These are phyloP conservation scores for Listronotus bonariensis DNA, from an alignment of 1,140 invertebrate species.

Conservation along the genomic window DNA sequence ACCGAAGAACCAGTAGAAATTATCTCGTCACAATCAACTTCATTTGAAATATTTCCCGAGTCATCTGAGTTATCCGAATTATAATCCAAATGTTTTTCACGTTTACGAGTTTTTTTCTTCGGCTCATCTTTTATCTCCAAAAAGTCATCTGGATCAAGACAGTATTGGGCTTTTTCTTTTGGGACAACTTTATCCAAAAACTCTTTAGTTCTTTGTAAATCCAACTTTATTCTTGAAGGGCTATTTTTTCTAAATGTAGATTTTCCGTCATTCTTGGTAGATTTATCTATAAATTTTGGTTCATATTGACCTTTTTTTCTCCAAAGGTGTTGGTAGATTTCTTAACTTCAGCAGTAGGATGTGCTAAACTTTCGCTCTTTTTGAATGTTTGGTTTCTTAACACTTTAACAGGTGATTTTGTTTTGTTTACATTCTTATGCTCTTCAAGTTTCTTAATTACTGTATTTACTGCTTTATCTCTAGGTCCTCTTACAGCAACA, in stretches of 20 bases:
- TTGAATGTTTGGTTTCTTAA: conserved; percentile 28
- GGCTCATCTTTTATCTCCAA: conserved; percentile 13
- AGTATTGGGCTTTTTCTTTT: conserved; percentile 19
- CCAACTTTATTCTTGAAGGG: conserved; percentile 31
- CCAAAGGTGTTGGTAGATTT: conserved; percentile 11
- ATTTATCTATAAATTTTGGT: conserved; percentile 26
- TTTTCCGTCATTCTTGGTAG: conserved; percentile 10
- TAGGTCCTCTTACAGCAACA: conserved; percentile 24
- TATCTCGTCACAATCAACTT: conserved; percentile 54
- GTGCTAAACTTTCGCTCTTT: conserved; percentile 10
- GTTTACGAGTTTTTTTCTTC: conserved; percentile 3
- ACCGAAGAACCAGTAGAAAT: conserved; percentile 30
- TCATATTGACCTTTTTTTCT: conserved; percentile 23
- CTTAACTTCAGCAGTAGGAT: not conserved
- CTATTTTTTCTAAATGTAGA: conserved; percentile 10
- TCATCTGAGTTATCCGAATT: conserved; percentile 66
- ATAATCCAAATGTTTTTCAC: conserved; percentile 43
- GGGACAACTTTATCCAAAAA: conserved; percentile 26
- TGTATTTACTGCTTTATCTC: conserved; percentile 39
- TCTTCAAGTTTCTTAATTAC: conserved; percentile 37
- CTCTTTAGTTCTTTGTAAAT: conserved; percentile 27
- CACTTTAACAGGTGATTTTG: conserved; percentile 10
- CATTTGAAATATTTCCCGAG: conserved; percentile 77
- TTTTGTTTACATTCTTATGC: conserved; percentile 11
- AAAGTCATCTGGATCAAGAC: conserved; percentile 33